These are phyloP conservation scores for Gopherus flavomarginatus DNA, from an alignment of 2,113 vertebrate genomes.

Conservation along the genomic window DNA sequence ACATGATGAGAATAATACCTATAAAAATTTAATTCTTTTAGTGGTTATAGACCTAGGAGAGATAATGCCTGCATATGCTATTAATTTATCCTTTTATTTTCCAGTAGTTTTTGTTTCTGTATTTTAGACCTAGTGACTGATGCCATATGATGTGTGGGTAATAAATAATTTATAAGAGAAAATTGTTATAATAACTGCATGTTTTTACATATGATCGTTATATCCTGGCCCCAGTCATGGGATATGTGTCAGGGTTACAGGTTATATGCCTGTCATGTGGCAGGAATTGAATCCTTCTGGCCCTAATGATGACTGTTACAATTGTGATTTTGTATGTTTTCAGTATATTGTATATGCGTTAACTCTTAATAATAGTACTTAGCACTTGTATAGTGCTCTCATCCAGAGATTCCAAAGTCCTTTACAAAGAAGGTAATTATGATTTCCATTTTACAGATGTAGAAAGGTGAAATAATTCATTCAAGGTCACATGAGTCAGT, in stretches of 20 bases:
- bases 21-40: background rate
- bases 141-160: background rate
- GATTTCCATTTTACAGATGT: background rate
- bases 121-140: background rate
- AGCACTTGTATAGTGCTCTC: background rate
- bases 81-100: background rate
- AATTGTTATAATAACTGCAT: accelerated
- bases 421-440: background rate
- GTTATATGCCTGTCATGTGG: background rate
- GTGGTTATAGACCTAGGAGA: background rate
- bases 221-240: accelerated
- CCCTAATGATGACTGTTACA: background rate
- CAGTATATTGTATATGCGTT: accelerated
- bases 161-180: background rate
- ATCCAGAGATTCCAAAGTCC: background rate
- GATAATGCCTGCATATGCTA: background rate
- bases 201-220: background rate
- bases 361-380: background rate
- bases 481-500: background rate
- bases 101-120: background rate
- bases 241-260: background rate
- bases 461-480: background rate
- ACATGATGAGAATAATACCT: background rate
- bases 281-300: background rate
- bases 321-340: background rate